These are phyloP conservation scores for Torymus aiolomorphi DNA, from an alignment of 2,888 invertebrate genomes.

Conservation along the genomic window DNA sequence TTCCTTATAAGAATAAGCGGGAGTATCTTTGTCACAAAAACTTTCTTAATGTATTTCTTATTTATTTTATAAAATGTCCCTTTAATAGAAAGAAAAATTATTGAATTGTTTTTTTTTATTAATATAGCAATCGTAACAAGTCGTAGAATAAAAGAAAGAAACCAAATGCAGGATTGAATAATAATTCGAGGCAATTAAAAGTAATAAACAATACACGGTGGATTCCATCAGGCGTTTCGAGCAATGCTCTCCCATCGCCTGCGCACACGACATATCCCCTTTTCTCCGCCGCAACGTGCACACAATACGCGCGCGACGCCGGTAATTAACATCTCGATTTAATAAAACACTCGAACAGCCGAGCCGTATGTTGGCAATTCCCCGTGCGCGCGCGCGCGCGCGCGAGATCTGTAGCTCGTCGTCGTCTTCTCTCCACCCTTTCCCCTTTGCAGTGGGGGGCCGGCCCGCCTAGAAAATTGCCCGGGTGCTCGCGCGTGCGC, in stretches of 20 bases:
- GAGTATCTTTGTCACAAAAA: too few relatives aligned
- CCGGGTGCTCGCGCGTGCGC: slow-evolving; percentile 15
- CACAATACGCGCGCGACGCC: slow-evolving; percentile 33
- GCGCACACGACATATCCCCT: not conserved
- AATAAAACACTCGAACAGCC: slow-evolving; percentile 67
- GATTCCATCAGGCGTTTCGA: slow-evolving; percentile 32
- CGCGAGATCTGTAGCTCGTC: slow-evolving; percentile 44
- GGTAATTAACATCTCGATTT: slow-evolving; percentile 72
- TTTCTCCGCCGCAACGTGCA: not conserved
- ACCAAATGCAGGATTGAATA: too few relatives aligned
- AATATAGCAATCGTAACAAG: too few relatives aligned
- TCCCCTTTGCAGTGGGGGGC: slow-evolving; percentile 32
- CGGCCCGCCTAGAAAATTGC: slow-evolving; percentile 44
- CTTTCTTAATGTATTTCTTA: too few relatives aligned
- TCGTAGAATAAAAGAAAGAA: too few relatives aligned
- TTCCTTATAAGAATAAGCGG: too few relatives aligned
- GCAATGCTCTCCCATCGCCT: not conserved
- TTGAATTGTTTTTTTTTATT: too few relatives aligned
- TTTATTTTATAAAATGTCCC: too few relatives aligned
- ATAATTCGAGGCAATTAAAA: not conserved
- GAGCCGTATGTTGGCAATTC: slow-evolving; percentile 72
- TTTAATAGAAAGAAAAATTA: too few relatives aligned
- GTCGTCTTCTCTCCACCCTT: slow-evolving; percentile 39
- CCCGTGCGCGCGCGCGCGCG: slow-evolving; percentile 14
- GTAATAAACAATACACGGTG: slow-evolving; percentile 18